Evolutionary conservation across 2,113 vertebrate species (phyloP).

Genomic region (Psophia crepitans): DNA sequence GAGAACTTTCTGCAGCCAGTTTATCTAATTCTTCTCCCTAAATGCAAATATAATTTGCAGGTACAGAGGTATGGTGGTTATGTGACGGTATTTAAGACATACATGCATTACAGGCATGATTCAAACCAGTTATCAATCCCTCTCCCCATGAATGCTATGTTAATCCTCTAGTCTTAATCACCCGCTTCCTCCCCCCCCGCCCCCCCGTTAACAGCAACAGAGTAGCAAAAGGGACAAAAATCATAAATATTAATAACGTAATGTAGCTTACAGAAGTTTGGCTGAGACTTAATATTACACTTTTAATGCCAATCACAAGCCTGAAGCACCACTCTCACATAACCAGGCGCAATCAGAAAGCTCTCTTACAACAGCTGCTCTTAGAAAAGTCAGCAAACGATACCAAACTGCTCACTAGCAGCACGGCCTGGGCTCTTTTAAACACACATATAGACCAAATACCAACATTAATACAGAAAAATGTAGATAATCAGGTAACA

Average conservation of each 20-base stretch:
- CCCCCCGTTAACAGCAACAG: not conserved
- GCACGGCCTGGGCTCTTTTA: not conserved
- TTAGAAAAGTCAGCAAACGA: not conserved
- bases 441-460: conserved; percentile 31
- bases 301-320: not conserved
- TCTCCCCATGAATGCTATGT: not conserved
- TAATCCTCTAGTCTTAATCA: not conserved
- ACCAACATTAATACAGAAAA: not conserved
- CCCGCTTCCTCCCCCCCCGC: not conserved
- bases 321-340: not conserved
- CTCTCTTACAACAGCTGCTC: not conserved
- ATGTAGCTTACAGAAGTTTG: not conserved
- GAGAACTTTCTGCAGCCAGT: not conserved
- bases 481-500: not conserved
- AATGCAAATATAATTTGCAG: not conserved
- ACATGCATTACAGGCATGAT: not conserved
- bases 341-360: not conserved
- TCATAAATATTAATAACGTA: not conserved
- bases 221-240: not conserved
- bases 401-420: not conserved
- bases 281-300: not conserved
- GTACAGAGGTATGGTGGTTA: not conserved
- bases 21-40: not conserved
- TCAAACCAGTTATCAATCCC: not conserved
- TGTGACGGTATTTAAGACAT: not conserved